Evolutionary conservation across 2,888 invertebrate species (phyloP).

Genomic region (Drosophila kuntzei): DNA sequence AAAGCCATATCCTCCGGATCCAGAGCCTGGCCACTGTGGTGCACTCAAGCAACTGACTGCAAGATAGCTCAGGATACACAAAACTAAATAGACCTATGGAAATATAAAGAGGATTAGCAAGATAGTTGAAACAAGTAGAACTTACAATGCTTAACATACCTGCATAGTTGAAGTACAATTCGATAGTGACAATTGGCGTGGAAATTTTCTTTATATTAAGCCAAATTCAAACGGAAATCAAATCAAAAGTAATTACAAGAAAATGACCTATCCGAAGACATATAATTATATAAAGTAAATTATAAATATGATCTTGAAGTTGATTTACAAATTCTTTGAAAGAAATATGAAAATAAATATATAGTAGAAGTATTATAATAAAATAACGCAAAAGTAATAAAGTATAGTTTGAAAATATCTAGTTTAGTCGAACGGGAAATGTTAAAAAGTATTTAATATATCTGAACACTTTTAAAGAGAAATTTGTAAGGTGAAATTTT

Average conservation of each 20-base stretch:
- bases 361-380: neutral
- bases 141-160: conserved; percentile 45
- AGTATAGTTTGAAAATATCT: too few species aligned
- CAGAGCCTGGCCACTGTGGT: conserved; percentile 58
- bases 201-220: conserved; percentile 56
- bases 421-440: too few species aligned
- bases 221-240: conserved; percentile 55
- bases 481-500: too few species aligned
- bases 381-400: neutral
- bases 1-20: conserved; percentile 62
- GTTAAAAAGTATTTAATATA: too few species aligned
- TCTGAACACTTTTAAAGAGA: too few species aligned
- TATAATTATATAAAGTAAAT: conserved; percentile 59
- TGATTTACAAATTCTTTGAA: neutral
- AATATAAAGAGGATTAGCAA: neutral
- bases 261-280: conserved; percentile 20
- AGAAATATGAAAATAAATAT: neutral
- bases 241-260: conserved; percentile 43
- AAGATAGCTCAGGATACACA: conserved; percentile 37
- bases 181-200: conserved; percentile 11
- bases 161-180: conserved; percentile 56
- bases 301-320: conserved; percentile 20
- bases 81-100: conserved; percentile 30
- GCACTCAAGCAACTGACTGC: conserved; percentile 23
- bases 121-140: neutral